Evolutionary conservation across 2,113 vertebrate genomes (phyloP), one percentile per base, ranked within the genome.

Genomic region (Carollia perspicillata): DNA sequence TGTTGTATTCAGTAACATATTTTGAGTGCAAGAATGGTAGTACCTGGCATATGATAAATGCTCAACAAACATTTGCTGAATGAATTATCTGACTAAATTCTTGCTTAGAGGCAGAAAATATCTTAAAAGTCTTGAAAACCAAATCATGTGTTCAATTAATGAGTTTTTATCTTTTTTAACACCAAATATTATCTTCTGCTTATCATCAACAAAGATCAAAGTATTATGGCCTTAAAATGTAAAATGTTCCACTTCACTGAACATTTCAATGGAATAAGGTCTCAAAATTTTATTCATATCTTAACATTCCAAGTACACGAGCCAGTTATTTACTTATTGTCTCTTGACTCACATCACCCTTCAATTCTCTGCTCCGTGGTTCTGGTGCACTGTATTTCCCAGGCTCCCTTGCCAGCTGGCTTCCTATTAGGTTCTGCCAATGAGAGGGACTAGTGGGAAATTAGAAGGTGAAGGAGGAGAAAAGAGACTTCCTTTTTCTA

Each of bases 121-220:
- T 40, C 17, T 77, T 53, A 71, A 65, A 93, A 71, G 3, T 94
- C 86, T 94, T 77, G 13, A 86, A 95, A 96, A 55, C 6, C 17
- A 85, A 93, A 78, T 78, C 49, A 89, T 77, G 87, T 3, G 71
- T 93, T 87, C 84, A 92, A 90, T 74, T 84, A 90, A 89, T 75
- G 30, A 26, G 16, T 85, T 93, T 63, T 92, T 80, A 47, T 79
- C 42, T 14, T 72, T 71, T 93, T 93, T 40, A 88, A 63, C 8
- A 88, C 20, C 35, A 94, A 87, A 87, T 80, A 87, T 17, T 69
- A 55, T 75, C 58, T 95, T 51, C 33, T 37, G 58, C 40, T 95
- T 78, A 58, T 84, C 40, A 92, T 91, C 71, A 93, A 55, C 11
- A 89, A 89, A 47, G 40, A 81, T 47, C 35, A 87, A 92, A 89